phyloP scores from a whole-genome alignment of 35 echinoderm and acorn worm species.

The Diadema setosum region DNA sequence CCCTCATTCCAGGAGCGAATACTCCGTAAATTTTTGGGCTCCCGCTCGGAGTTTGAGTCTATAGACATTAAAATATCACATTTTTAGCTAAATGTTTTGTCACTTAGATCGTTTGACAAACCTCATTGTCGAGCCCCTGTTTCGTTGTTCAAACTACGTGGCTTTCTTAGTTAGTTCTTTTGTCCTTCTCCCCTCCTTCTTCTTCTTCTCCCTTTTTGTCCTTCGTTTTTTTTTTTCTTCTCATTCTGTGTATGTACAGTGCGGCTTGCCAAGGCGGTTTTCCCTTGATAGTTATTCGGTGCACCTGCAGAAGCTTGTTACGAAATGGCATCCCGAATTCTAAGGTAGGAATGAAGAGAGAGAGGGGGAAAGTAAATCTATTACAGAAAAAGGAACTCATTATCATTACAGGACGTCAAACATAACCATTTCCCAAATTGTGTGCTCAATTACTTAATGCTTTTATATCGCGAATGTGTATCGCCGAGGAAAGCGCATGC shows the following conservation, averaged over 20 bases:
- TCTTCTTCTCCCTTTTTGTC: not conserved
- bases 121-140: not conserved
- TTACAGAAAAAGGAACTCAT: not conserved
- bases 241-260: too few relatives aligned
- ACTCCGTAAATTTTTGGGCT: not conserved
- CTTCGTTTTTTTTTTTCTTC: not conserved
- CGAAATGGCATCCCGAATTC: not conserved
- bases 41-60: not conserved
- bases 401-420: not conserved
- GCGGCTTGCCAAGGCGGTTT: not conserved
- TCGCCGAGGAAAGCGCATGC: not conserved
- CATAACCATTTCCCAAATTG: not conserved
- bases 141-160: too few relatives aligned
- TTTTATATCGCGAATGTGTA: constrained; percentile 16
- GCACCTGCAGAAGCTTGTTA: not conserved
- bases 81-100: constrained; percentile 30
- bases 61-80: constrained; percentile 36
- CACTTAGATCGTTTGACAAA: not conserved
- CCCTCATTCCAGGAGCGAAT: not conserved
- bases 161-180: too few relatives aligned
- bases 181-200: too few relatives aligned
- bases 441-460: constrained; percentile 30
- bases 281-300: not conserved
- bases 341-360: not conserved
- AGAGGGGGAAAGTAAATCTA: not conserved